Conservation (phyloP, 2,888 invertebrate species). For the Cinara cedri region DNA sequence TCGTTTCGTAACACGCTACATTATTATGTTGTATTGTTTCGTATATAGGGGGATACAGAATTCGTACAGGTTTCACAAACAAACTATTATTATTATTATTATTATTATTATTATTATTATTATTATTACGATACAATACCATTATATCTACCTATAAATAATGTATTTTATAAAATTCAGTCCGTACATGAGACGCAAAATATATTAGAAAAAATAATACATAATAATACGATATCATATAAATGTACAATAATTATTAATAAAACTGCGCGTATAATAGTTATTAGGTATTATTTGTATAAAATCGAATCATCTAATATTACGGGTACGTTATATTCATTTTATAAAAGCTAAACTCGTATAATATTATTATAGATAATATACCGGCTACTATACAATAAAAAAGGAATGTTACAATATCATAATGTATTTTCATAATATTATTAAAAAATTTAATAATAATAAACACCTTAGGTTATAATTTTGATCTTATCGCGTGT, state of each 20-base stretch:
- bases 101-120: too few species aligned
- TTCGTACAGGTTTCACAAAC: background rate
- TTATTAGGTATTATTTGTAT: too few species aligned
- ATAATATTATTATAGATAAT: background rate
- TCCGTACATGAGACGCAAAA: constrained; percentile 29
- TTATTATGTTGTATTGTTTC: too few species aligned
- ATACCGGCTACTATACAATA: too few species aligned
- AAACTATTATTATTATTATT: too few species aligned
- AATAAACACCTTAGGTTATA: constrained; percentile 47
- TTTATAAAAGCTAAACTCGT: constrained; percentile 10
- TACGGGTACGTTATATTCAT: too few species aligned
- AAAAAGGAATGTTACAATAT: background rate
- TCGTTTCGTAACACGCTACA: too few species aligned
- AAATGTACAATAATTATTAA: background rate
- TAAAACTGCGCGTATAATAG: too few species aligned
- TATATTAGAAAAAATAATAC: background rate
- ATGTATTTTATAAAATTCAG: constrained; percentile 29
- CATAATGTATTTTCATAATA: background rate
- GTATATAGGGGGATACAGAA: background rate
- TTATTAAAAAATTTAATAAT: too few species aligned
- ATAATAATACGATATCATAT: background rate
- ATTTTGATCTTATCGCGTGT: constrained; percentile 52
- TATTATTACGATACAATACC: too few species aligned
- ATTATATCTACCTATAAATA: background rate
- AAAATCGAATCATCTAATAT: too few species aligned